Percentiles rank a stretch among this genome's conserved stretches.
phyloP scores from a whole-genome alignment of 2,888 invertebrate species.

The Drosophila paucipuncta region DNA sequence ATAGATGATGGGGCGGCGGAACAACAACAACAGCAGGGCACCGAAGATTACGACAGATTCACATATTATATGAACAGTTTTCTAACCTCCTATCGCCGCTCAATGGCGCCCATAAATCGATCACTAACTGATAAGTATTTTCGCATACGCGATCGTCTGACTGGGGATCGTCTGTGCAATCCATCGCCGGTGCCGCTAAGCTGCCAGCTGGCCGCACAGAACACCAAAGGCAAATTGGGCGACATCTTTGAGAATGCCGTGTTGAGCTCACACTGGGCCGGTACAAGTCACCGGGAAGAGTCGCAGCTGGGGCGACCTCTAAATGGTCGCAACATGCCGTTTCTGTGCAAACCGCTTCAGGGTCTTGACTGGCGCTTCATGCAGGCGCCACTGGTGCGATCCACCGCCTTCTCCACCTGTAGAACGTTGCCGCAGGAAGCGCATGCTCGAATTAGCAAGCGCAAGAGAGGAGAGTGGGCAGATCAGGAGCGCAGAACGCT shows the following conservation, averaged over 20 bases:
- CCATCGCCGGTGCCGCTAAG: conserved; percentile 80
- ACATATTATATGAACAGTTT: conserved; percentile 80
- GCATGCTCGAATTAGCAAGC: neutral
- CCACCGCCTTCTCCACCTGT: neutral
- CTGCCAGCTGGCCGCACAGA: conserved; percentile 80
- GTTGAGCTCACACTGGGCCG: conserved; percentile 80
- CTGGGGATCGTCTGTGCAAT: conserved; percentile 49
- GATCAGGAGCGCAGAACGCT: neutral
- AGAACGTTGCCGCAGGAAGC: neutral
- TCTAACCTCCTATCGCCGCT: conserved; percentile 82
- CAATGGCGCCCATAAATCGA: conserved; percentile 83
- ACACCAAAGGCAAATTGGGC: conserved; percentile 74
- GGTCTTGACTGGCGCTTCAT: neutral
- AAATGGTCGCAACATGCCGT: conserved; percentile 79
- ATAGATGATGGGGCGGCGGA: conserved; percentile 81
- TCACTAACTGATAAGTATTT: conserved; percentile 82
- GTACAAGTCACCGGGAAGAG: conserved; percentile 55
- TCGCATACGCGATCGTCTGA: conserved; percentile 75
- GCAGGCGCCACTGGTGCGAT: neutral
- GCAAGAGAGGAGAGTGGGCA: neutral
- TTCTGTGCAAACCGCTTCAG: conserved; percentile 68
- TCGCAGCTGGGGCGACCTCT: conserved; percentile 38
- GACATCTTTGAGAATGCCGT: conserved; percentile 83
- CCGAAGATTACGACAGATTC: conserved; percentile 46
- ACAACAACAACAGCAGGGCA: conserved; percentile 16